Conservation (phyloP, 2,888 invertebrate genomes). For the Pyrgus malvae region DNA sequence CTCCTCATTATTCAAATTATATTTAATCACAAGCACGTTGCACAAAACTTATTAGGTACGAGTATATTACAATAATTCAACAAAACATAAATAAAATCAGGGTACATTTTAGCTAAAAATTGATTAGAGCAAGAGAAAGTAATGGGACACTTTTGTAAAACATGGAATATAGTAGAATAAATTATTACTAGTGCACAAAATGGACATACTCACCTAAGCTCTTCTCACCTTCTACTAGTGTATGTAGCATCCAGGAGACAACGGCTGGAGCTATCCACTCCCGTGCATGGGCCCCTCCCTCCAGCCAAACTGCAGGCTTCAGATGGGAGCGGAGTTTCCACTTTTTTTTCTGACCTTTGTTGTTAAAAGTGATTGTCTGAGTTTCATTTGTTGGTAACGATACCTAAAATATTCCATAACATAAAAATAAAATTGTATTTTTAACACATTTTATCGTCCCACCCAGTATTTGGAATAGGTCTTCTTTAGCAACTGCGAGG, state of each 20-base stretch:
- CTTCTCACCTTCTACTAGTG: slow-evolving; percentile 83
- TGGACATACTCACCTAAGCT: not conserved
- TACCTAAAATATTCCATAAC: slow-evolving; percentile 46
- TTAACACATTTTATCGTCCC: not conserved
- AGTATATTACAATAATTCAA: no score
- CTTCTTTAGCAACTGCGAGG: no score
- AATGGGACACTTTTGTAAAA: no score
- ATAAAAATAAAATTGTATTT: not conserved
- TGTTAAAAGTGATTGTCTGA: slow-evolving; percentile 40
- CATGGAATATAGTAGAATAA: no score
- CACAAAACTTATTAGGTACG: no score
- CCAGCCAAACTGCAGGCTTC: slow-evolving; percentile 90
- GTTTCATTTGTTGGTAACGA: slow-evolving; percentile 61
- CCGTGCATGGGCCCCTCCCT: slow-evolving; percentile 88
- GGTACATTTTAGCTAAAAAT: no score
- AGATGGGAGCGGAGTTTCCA: slow-evolving; percentile 70
- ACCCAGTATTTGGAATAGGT: no score
- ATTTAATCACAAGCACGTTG: no score
- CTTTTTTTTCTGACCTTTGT: slow-evolving; percentile 62
- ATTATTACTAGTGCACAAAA: no score
- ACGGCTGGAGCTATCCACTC: slow-evolving; percentile 93
- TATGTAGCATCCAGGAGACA: slow-evolving; percentile 86
- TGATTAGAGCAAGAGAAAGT: no score
- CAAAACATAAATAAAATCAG: no score
- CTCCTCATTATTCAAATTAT: no score